Percentiles rank a stretch among this genome's conserved stretches.
Evolutionary conservation across 2,113 vertebrate species (phyloP).

Genomic region (Tyto alba): DNA sequence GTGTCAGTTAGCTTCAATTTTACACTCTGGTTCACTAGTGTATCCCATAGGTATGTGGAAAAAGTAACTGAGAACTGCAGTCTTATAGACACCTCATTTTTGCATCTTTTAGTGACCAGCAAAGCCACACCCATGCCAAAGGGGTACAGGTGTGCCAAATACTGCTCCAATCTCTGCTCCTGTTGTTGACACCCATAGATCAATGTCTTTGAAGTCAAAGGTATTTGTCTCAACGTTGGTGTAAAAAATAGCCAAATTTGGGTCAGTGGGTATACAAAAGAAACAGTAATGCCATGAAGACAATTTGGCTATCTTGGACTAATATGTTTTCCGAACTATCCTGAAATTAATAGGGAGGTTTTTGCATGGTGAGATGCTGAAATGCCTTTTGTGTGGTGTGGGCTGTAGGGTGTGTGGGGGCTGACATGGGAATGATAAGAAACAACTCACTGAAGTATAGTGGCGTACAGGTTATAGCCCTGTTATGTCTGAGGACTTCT

Average conservation of each 20-base stretch:
- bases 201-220: background rate
- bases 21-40: background rate
- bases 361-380: background rate
- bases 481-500: background rate
- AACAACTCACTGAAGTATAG: background rate
- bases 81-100: background rate
- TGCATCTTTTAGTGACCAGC: background rate
- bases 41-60: background rate
- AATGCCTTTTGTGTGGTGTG: background rate
- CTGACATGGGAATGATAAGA: background rate
- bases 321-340: background rate
- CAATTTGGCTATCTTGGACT: background rate
- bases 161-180: background rate
- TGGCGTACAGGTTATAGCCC: background rate
- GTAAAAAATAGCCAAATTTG: background rate
- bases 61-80: background rate
- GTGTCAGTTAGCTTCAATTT: background rate
- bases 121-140: accelerated
- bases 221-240: background rate
- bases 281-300: background rate
- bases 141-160: background rate
- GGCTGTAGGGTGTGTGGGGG: background rate
- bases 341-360: background rate
- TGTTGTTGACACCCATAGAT: background rate
- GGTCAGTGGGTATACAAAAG: background rate